These are phyloP conservation scores for Gastracanthus pulcherrimus DNA, from an alignment of 2,888 invertebrate species.

Conservation along the genomic window DNA sequence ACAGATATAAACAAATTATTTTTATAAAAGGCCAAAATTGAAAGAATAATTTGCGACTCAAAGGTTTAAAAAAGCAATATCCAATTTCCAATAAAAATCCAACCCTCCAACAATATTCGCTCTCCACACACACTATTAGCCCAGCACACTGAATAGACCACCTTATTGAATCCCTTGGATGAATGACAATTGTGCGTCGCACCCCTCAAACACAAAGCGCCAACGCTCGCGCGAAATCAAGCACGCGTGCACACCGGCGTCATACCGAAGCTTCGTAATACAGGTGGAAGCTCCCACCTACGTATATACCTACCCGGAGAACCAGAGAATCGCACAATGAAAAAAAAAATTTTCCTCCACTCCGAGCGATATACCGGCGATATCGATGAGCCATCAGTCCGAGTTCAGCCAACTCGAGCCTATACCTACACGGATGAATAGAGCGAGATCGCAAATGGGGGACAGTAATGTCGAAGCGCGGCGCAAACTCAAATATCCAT, in stretches of 20 bases:
- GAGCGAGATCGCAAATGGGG: background rate
- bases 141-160: background rate
- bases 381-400: slow-evolving; percentile 20
- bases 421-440: too few relatives aligned
- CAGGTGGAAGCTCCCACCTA: background rate
- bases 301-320: background rate
- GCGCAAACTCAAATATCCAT: slow-evolving; percentile 48
- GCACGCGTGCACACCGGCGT: background rate
- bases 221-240: background rate
- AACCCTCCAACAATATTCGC: too few relatives aligned
- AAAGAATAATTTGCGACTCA: too few relatives aligned
- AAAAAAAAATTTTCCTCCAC: background rate
- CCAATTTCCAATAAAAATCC: too few relatives aligned
- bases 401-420: too few relatives aligned
- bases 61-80: too few relatives aligned
- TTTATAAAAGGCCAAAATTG: background rate
- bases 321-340: background rate
- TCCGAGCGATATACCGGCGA: too few relatives aligned
- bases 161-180: background rate
- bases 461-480: slow-evolving; percentile 4
- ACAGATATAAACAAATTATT: background rate
- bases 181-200: background rate
- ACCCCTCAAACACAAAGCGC: background rate
- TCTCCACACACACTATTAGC: too few relatives aligned
- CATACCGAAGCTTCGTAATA: background rate